Base-by-base conservation (phyloP, 1,140 invertebrate species). In the Saccostrea cuccullata region DNA sequence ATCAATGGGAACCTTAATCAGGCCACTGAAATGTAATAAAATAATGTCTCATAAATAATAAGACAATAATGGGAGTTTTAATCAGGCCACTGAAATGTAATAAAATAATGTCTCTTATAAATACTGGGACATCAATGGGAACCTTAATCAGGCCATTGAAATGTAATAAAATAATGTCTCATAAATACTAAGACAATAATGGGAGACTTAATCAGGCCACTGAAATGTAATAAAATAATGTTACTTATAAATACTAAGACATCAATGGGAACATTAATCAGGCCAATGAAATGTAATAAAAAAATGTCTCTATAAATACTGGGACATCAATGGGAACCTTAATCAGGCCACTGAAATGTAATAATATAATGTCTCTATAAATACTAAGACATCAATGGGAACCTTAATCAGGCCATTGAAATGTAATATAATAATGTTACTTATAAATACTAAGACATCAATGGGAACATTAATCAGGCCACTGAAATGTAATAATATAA, bases 11-110 rank as follows among this genome's bases (percentile, higher is more conserved):
- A 83, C 84, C 55, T 82, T 91, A 9, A 82, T 86, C 13, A 88
- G 90, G 85, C 87, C 87, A 86, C 73, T 91, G 5, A 88, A 89
- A 85, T 87, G 90, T 91, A 88, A 85, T 55, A 60, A 67, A 17
- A 26, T 17, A 60, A 60, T 60, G 13, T 64, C 20, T 64, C 8
- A 0, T 20, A n/a, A n/a, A n/a, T n/a, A n/a, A n/a, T n/a, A n/a
- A n/a, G 90, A 82, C 73, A 20, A 56, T 82, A 9, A 85, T 89
- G 85, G 90, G 90, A 8, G 70, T 77, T 40, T 82, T 91, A 9
- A 82, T 86, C 13, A 88, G 90, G 85, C 87, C 87, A 86, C 73
- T 91, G 5, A 88, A 89, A 85, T 87, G 90, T 91, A 88, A 85
- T 55, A 60, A 67, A 17, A 26, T 17, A 60, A 60, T 60, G 13